Base-by-base conservation (phyloP, 1,140 invertebrate species). In the Archivesica marissinica region DNA sequence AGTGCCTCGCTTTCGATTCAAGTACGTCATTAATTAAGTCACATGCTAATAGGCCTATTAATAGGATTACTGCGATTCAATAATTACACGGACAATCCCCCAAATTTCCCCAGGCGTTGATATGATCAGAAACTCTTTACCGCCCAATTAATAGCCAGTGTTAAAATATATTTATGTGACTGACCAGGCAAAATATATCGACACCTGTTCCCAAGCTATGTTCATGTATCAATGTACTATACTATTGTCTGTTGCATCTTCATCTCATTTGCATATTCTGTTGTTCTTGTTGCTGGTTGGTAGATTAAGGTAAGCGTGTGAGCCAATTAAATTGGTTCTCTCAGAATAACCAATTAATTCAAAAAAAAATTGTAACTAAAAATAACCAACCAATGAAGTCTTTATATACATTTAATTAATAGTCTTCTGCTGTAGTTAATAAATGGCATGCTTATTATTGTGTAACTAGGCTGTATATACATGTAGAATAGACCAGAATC, bases 221-320 rank as follows among this genome's bases (percentile, higher is more conserved):
- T n/a, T 59, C 38, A 35, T 64, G 59, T 64, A 64, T 25, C 30
- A 64, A 20, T 64, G 33, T 35, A 30, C 33, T 35, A 33, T 20
- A 11, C 59, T 35, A 7, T 64, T 30, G 33, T 30, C 59, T 35
- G 20, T 64, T 17, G 59, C 30, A 64, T 64, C n/a, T 66, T 9
- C 35, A 33, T 17, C 47, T 68, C 56, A 79, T 66, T 50, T 79
- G 77, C 77, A 66, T 66, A 79, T 66, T 79, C 68, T 79, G 77
- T 79, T 79, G 66, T 44, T 79, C 59, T 79, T 79, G 61, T 41
- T 79, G 77, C 77, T 79, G 77, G 68, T 79, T 79, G 77, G 77
- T 79, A 79, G 77, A 64, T 79, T 44, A 79, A 79, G 77, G 77
- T 79, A 79, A 79, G 77, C 38, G 41, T 79, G 33, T 39, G 41